A percentile compares a stretch with the other conserved stretches of the same genome.
Conservation (phyloP, 2,113 vertebrate species). For the Pangasianodon hypophthalmus region DNA sequence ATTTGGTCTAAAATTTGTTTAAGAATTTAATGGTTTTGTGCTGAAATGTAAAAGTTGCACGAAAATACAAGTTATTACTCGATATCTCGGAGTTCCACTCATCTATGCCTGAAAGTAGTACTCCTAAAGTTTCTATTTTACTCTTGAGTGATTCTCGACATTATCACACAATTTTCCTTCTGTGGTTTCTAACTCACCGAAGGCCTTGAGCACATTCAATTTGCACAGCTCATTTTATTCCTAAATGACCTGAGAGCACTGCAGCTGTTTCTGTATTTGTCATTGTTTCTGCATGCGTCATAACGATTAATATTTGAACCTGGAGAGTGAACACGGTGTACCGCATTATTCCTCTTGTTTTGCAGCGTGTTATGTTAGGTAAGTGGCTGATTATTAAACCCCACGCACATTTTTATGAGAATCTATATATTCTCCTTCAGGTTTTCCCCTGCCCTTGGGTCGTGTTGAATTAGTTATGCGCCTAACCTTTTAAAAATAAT, state of each 20-base stretch:
- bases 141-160: constrained; percentile 32
- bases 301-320: constrained; percentile 33
- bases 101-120: background rate
- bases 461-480: constrained; percentile 45
- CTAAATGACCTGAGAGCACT: constrained; percentile 61
- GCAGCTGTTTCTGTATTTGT: constrained; percentile 58
- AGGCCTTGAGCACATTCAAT: constrained; percentile 63
- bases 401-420: constrained; percentile 39
- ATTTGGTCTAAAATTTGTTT: background rate
- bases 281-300: constrained; percentile 19
- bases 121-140: constrained; percentile 28
- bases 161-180: constrained; percentile 41
- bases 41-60: background rate
- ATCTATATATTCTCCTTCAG: constrained; percentile 47
- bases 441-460: constrained; percentile 27
- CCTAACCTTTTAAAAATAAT: constrained; percentile 64
- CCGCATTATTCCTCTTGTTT: constrained; percentile 38
- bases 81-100: background rate
- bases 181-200: constrained; percentile 61
- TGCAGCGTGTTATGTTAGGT: constrained; percentile 22
- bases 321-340: background rate
- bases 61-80: background rate
- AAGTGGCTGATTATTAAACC: constrained; percentile 45
- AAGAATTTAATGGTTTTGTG: background rate
- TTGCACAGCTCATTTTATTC: constrained; percentile 65